Evolutionary conservation across 2,113 vertebrate species (phyloP).

Genomic region (Urocitellus parryii): DNA sequence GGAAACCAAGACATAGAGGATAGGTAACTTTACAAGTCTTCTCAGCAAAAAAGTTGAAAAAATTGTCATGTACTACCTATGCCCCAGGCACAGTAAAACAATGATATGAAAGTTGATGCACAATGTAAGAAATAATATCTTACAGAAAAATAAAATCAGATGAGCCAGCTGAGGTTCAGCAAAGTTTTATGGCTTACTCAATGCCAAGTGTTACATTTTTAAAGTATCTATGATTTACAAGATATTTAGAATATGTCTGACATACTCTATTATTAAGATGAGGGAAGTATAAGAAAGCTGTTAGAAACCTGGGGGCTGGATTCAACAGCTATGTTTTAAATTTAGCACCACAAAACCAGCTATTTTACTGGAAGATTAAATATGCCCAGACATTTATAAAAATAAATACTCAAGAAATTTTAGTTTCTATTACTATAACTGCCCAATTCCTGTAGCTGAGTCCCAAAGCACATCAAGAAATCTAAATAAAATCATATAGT

Average conservation of each 20-base stretch:
- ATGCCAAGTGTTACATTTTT: background rate
- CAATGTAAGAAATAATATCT: background rate
- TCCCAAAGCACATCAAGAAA: background rate
- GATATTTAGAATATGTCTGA: background rate
- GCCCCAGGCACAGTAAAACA: background rate
- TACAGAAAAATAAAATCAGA: background rate
- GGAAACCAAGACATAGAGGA: background rate
- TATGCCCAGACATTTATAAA: background rate
- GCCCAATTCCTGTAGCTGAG: background rate
- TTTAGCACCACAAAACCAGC: background rate
- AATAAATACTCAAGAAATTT: background rate
- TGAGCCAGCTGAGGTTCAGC: background rate
- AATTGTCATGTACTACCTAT: background rate
- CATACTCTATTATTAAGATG: conserved; percentile 35
- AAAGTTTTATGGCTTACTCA: background rate
- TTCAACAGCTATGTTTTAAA: background rate
- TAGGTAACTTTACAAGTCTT: background rate
- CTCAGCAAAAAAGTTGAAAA: background rate
- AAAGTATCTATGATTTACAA: background rate
- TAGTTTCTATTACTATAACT: background rate
- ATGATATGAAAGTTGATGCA: background rate
- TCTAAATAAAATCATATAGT: background rate
- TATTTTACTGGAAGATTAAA: conserved; percentile 26
- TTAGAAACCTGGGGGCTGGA: background rate
- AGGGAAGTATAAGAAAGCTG: background rate